Conservation (phyloP, 1,140 invertebrate genomes). For the Atta texana region DNA sequence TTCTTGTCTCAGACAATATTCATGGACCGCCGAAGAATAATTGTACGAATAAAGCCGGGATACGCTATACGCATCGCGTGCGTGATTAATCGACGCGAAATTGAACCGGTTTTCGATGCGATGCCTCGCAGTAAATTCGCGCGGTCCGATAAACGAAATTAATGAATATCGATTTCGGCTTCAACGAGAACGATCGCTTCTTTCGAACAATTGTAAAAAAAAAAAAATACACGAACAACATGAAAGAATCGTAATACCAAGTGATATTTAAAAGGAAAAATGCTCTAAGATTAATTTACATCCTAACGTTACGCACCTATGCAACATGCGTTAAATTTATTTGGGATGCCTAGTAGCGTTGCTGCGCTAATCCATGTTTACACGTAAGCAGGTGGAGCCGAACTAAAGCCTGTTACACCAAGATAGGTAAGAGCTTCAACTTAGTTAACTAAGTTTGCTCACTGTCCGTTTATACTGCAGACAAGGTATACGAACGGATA, state of each 20-base stretch:
- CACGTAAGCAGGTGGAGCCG: background rate
- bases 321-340: constrained; percentile 1
- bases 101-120: constrained; percentile 69
- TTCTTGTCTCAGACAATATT: constrained; percentile 2
- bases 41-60: constrained; percentile 29
- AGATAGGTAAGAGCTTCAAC: background rate
- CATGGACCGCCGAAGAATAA: constrained; percentile 50
- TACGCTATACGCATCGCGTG: constrained; percentile 7
- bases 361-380: constrained; percentile 11
- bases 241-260: background rate
- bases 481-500: background rate
- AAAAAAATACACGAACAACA: background rate
- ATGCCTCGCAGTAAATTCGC: constrained; percentile 14
- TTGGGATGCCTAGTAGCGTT: background rate
- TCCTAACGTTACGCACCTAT: background rate
- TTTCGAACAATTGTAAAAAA: no score
- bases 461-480: background rate
- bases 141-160: constrained; percentile 43
- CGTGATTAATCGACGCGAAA: constrained; percentile 68
- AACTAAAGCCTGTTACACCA: background rate
- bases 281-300: background rate
- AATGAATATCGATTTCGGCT: constrained; percentile 68
- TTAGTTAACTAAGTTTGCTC: constrained; percentile 45
- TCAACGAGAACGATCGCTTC: constrained; percentile 1
- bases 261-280: background rate